Evolutionary conservation across 2,113 vertebrate genomes (phyloP).

Genomic region (Misgurnus anguillicaudatus): DNA sequence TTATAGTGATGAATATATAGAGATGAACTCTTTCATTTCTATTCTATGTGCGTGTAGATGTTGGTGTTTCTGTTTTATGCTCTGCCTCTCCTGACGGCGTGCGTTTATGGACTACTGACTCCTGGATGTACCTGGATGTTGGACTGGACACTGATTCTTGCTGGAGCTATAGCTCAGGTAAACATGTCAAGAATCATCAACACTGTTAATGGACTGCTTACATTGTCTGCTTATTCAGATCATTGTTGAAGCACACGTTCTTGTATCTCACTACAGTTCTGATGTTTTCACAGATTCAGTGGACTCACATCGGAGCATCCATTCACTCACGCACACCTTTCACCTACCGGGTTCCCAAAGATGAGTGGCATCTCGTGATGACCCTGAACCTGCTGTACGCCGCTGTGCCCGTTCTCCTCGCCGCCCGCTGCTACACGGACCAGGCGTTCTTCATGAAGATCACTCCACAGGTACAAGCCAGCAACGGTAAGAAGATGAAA

Average conservation of each 20-base stretch:
- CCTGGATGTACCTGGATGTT: slow-evolving; percentile 91
- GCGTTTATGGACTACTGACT: slow-evolving; percentile 75
- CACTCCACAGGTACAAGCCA: slow-evolving; percentile 43
- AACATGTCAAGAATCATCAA: not conserved
- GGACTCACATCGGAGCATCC: slow-evolving; percentile 87
- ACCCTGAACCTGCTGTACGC: slow-evolving; percentile 77
- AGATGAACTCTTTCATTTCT: not conserved
- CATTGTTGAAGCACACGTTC: not conserved
- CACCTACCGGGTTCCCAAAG: slow-evolving; percentile 88
- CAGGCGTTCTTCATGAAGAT: slow-evolving; percentile 79
- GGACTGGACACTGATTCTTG: slow-evolving; percentile 86
- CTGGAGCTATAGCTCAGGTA: slow-evolving; percentile 89
- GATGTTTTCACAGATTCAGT: slow-evolving; percentile 80
- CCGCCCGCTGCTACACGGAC: slow-evolving; percentile 74
- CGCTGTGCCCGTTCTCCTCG: slow-evolving; percentile 76
- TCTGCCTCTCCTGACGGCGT: slow-evolving; percentile 79
- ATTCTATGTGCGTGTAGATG: slow-evolving; percentile 76
- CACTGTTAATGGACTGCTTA: not conserved
- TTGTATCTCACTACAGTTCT: not conserved
- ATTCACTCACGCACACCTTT: slow-evolving; percentile 86
- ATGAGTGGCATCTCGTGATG: slow-evolving; percentile 76
- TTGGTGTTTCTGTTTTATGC: slow-evolving; percentile 85
- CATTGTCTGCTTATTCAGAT: not conserved
- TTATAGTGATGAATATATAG: too few relatives aligned
- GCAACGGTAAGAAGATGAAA: slow-evolving; percentile 76